phyloP scores from a whole-genome alignment of 2,113 vertebrate genomes.

The Erinaceus europaeus region DNA sequence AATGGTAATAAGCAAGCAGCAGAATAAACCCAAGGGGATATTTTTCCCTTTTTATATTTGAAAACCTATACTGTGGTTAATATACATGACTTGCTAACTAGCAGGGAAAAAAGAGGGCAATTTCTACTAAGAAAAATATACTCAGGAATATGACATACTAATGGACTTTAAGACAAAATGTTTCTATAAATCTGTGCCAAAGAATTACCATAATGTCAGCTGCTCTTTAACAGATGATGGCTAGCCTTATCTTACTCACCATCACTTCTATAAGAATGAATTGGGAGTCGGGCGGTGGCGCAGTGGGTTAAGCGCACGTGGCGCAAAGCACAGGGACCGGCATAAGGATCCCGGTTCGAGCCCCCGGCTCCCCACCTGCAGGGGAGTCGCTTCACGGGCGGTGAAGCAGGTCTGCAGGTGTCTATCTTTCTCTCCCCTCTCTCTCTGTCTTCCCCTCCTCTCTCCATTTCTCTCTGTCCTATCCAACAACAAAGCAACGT shows the following conservation, averaged over 20 bases:
- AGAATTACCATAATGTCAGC: slow-evolving; percentile 41
- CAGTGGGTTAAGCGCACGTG: too few species aligned
- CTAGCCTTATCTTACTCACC: slow-evolving; percentile 29
- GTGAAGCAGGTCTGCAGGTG: too few species aligned
- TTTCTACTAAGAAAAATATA: slow-evolving; percentile 53
- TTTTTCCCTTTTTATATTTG: slow-evolving; percentile 48
- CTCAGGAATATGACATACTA: slow-evolving; percentile 35
- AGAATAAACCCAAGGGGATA: slow-evolving; percentile 35
- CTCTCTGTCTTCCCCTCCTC: too few species aligned
- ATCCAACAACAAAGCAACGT: too few species aligned
- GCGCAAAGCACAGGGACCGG: too few species aligned
- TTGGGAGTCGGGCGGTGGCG: too few species aligned
- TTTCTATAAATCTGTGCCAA: slow-evolving; percentile 49
- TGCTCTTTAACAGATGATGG: slow-evolving; percentile 6
- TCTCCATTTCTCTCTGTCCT: too few species aligned
- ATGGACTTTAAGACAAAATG: slow-evolving; percentile 55
- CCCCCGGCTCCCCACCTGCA: too few species aligned
- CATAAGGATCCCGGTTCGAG: too few species aligned
- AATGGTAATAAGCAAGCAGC: slow-evolving; percentile 19
- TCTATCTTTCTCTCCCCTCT: too few species aligned
- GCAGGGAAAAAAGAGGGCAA: neutral
- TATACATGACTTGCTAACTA: slow-evolving; percentile 53
- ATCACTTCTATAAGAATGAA: slow-evolving; percentile 38
- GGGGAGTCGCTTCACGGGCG: too few species aligned
- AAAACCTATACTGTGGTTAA: slow-evolving; percentile 46